Base-by-base conservation (phyloP, 2,797 vertebrate species). In the Lepilemur septentrionalis region DNA sequence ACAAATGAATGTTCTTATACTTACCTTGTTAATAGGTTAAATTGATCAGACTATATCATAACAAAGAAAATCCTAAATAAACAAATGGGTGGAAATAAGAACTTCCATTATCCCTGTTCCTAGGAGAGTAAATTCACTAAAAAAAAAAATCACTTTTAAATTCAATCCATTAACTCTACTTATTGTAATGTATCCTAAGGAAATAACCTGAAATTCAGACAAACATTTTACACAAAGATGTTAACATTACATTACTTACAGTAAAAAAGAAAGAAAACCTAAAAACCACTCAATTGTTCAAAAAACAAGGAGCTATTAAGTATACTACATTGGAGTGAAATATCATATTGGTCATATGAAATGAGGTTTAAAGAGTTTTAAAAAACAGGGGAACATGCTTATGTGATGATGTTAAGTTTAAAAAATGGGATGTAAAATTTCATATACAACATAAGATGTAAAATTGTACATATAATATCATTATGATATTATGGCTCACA, bases 141-240 rank as follows among this genome's bases (percentile, higher is more conserved):
- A 85, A 91, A 84, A 91, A 61, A 81, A 32, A 89, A 13, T 85
- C 2, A 72, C 22, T 81, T 96, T 52, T 78, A 38, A 88, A 55
- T 69, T 91, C 82, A 91, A 85, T n/a, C 20, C 22, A 70, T 78
- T 91, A 76, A 81, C 46, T 70, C 57, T 76, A 41, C 46, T 79
- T 75, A 86, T 69, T 79, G 20, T 43, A 90, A 90, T 50, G 38
- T 41, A 65, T 76, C 22, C 35, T 87, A 59, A 35, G 70, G 23
- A 93, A 83, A 91, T 76, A 82, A 91, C 87, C 28, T 78, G 32
- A 15, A 91, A 93, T 92, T 75, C 52, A 72, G 72, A 79, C 32
- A 93, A 87, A 59, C 57, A 73, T 57, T 78, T 38, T 63, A 2
- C 50, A 91, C 41, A 90, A 78, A 92, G 30, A 67, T 59, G 30